Evolutionary conservation across 2,113 vertebrate species (phyloP).

Genomic region (Ailurus styani): DNA sequence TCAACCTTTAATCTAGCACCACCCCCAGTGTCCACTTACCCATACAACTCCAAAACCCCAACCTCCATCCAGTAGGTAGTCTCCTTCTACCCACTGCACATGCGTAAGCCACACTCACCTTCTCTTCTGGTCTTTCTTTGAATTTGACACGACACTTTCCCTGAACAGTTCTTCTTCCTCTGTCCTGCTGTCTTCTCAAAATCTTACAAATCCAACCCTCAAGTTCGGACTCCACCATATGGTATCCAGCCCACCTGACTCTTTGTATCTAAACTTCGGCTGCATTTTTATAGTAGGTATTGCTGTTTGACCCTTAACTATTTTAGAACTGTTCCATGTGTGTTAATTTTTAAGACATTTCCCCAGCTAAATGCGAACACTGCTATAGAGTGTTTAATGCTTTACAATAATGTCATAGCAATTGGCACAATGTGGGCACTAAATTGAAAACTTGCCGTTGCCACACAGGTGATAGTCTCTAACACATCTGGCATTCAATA

Average conservation of each 20-base stretch:
- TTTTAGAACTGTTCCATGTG: not conserved
- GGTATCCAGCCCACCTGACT: not conserved
- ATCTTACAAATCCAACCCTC: not conserved
- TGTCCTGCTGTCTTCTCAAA: not conserved
- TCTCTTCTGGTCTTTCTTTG: not conserved
- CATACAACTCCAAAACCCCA: no score
- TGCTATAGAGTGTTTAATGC: not conserved
- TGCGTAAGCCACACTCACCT: not conserved
- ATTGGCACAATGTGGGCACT: not conserved
- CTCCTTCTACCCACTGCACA: not conserved
- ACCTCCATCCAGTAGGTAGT: not conserved
- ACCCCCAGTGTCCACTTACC: not conserved
- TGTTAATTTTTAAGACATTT: not conserved
- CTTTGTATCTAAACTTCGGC: not conserved
- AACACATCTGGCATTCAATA: not conserved
- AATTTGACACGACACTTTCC: not conserved
- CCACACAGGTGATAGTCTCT: not conserved
- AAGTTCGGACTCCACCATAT: not conserved
- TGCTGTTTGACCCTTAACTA: not conserved
- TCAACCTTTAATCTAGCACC: not conserved
- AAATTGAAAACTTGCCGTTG: not conserved
- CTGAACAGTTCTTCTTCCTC: not conserved
- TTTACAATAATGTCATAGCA: not conserved
- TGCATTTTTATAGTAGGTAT: not conserved
- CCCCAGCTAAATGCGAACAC: not conserved